phyloP scores from a whole-genome alignment of 2,888 invertebrate genomes.

The Microctonus brassicae region DNA sequence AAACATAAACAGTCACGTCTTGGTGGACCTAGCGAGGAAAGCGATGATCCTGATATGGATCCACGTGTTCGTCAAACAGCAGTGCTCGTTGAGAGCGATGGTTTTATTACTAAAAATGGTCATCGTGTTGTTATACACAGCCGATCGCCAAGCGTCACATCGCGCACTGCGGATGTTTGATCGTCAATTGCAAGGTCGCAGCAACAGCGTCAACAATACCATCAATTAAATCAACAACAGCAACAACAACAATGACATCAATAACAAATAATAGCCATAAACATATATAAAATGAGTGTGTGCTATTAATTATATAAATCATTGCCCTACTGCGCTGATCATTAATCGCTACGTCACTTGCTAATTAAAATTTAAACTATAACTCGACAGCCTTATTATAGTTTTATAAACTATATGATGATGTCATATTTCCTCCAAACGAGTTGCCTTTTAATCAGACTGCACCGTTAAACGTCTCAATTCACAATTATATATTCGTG shows the following conservation, averaged over 20 bases:
- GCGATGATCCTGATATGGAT: conserved; percentile 68
- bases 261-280: conserved; percentile 9
- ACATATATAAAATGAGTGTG: not conserved
- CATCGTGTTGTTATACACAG: conserved; percentile 92
- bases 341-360: conserved; percentile 10
- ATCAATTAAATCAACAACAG: conserved; percentile 36
- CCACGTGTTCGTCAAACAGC: conserved; percentile 78
- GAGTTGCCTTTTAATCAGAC: conserved; percentile 65
- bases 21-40: conserved; percentile 73
- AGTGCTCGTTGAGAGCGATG: conserved; percentile 87
- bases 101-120: conserved; percentile 86
- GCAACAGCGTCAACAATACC: conserved; percentile 47
- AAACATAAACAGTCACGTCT: conserved; percentile 83
- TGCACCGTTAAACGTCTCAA: conserved; percentile 10
- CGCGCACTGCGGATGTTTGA: conserved; percentile 89
- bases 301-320: not conserved
- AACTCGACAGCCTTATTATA: conserved; percentile 65
- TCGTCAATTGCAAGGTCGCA: conserved; percentile 72
- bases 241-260: conserved; percentile 18
- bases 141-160: conserved; percentile 88
- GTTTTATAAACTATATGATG: conserved; percentile 59
- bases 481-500: conserved; percentile 1
- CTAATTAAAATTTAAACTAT: conserved; percentile 17
- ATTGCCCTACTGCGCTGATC: conserved; percentile 1
- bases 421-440: conserved; percentile 61